These are phyloP conservation scores for Tarsius wallacei DNA, from an alignment of 2,797 vertebrate species.

Conservation along the genomic window DNA sequence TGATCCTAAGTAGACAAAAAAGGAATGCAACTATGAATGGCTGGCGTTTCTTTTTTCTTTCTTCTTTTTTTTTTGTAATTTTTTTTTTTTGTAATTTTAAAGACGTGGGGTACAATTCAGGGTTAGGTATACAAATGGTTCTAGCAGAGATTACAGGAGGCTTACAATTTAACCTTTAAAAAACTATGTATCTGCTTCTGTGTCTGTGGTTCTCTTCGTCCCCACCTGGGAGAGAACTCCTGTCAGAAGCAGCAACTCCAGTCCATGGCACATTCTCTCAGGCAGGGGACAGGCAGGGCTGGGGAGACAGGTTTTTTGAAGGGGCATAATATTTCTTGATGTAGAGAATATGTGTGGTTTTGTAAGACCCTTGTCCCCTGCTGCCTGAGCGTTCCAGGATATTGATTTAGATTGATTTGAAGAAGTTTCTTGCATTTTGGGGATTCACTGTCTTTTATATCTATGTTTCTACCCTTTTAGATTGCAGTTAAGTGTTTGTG, in stretches of 20 bases:
- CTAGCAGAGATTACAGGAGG: neutral
- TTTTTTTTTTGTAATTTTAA: too few species aligned
- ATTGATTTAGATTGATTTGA: neutral
- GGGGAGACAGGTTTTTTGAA: neutral
- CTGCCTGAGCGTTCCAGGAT: neutral
- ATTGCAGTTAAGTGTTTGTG: neutral
- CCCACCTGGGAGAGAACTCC: neutral
- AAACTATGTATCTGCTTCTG: neutral
- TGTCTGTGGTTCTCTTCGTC: neutral
- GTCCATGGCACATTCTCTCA: fast-evolving
- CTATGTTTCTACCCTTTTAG: neutral
- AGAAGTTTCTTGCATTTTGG: neutral
- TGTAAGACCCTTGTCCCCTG: neutral
- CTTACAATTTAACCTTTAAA: slow-evolving; percentile 14
- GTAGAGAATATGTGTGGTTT: neutral
- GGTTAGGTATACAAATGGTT: neutral
- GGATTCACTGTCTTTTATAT: slow-evolving; percentile 10
- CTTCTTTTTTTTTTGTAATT: too few species aligned
- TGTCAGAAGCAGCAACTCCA: too few species aligned
- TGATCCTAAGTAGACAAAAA: neutral
- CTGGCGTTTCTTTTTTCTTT: too few species aligned
- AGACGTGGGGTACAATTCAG: too few species aligned
- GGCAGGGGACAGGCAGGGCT: neutral
- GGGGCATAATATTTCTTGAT: neutral
- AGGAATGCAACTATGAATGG: neutral